Percentiles rank a stretch among this genome's conserved stretches.
phyloP scores from a whole-genome alignment of 2,797 vertebrate species.

The Dendrocincla fuliginosa region DNA sequence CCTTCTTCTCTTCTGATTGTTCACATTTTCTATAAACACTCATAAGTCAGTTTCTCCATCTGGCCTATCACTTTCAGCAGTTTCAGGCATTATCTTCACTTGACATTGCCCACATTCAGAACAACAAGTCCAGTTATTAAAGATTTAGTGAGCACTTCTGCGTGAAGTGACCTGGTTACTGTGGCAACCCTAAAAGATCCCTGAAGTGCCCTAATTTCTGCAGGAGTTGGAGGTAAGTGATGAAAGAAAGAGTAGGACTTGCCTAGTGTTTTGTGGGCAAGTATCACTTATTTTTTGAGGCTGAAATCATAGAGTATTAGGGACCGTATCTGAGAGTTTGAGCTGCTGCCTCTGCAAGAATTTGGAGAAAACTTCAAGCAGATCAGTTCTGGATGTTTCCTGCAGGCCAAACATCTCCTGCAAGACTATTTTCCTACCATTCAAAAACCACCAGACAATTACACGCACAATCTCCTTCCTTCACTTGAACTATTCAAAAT shows the following conservation, averaged over 20 bases:
- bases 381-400: not conserved
- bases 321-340: not conserved
- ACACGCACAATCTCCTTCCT: rapidly evolving
- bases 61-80: not conserved
- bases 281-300: not conserved
- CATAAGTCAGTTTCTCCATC: not conserved
- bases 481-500: not conserved
- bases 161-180: not conserved
- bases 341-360: not conserved
- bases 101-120: not conserved
- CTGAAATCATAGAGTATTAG: not conserved
- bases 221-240: not conserved
- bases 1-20: not conserved
- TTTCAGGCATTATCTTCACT: not conserved
- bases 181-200: not conserved
- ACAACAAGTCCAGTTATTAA: not conserved
- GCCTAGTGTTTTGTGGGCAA: not conserved
- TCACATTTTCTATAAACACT: not conserved
- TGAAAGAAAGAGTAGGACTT: not conserved
- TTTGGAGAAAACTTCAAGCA: not conserved
- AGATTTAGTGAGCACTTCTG: not conserved
- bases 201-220: not conserved
- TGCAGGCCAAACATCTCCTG: not conserved
- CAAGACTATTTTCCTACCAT: not conserved
- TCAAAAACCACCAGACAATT: not conserved